These are phyloP conservation scores for Elaphurus davidianus DNA, from an alignment of 2,113 vertebrate species.

Conservation along the genomic window DNA sequence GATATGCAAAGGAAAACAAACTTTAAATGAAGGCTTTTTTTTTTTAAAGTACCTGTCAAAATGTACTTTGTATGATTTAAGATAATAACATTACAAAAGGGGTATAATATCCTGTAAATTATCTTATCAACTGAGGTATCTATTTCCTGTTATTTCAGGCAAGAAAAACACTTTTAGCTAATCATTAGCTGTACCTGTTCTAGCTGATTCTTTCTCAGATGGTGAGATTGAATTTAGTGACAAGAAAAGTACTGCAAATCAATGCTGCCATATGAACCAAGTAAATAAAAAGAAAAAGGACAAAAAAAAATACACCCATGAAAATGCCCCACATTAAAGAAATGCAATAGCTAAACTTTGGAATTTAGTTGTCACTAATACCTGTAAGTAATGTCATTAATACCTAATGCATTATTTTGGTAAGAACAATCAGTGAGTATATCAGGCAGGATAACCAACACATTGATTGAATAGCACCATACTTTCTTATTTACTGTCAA, in stretches of 20 bases:
- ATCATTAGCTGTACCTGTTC: not conserved
- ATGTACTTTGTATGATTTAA: not conserved
- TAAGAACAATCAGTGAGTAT: not conserved
- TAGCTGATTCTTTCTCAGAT: not conserved
- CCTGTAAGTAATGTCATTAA: not conserved
- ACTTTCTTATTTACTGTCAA: not conserved
- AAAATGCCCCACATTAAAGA: not conserved
- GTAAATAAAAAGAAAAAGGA: not conserved
- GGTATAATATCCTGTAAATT: not conserved
- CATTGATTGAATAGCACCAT: not conserved
- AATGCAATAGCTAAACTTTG: not conserved
- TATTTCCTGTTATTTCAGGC: not conserved
- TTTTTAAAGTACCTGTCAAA: not conserved
- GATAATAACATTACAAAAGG: not conserved
- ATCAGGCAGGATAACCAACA: not conserved
- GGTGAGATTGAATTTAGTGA: not conserved
- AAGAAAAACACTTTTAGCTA: conserved; percentile 31
- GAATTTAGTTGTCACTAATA: not conserved
- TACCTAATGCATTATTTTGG: not conserved
- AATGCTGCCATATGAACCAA: not conserved
- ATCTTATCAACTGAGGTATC: not conserved
- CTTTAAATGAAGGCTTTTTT: not conserved
- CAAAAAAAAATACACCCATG: not conserved
- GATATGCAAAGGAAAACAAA: not conserved
- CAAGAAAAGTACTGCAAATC: not conserved